Base-by-base conservation (phyloP, 1,140 invertebrate species). In the Calycopis cecrops region DNA sequence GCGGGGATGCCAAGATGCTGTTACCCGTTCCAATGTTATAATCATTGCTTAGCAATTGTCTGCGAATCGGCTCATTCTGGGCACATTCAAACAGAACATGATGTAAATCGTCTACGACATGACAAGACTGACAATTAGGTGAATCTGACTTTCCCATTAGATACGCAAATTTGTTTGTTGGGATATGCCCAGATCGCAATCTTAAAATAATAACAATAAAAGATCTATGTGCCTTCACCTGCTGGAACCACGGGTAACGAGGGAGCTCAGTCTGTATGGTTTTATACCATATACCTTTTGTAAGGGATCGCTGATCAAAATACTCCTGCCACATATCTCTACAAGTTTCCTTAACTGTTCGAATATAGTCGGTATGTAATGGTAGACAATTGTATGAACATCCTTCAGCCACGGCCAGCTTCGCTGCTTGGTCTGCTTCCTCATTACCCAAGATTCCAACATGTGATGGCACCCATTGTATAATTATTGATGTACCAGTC, bases 381-480 rank as follows among this genome's bases (percentile, higher is more conserved):
- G 37, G 9, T 38, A 38, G 12, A 38, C 37, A 38, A 3, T 38
- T 12, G 9, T 38, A 38, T 1, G 37, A 8, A 38, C 37, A 38
- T 9, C 3, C 37, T 3, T 38, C 37, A 3, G 37, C 3, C 37
- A 38, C 37, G 3, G 9, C 3, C 3, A 14, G n/a, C n/a, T 42
- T 42, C n/a, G 38, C 38, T 42, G 38, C 38, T 11, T 42, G 38
- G 38, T 42, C 38, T 42, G 38, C n/a, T 42, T 42, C n/a, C 38
- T 42, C 38, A 42, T 42, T 42, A 42, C 38, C 38, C n/a, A 42
- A 42, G n/a, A 42, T 42, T 42, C 38, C 38, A 16, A 42, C 38
- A 42, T 42, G 38, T 14, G 38, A 42, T 42, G 38, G n/a, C n/a
- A 42, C 38, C 38, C 38, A 42, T n/a, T 42, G 38, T 42, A 42